These are phyloP conservation scores for Machaerirhynchus nigripectus DNA, from an alignment of 2,113 vertebrate genomes.

Conservation along the genomic window DNA sequence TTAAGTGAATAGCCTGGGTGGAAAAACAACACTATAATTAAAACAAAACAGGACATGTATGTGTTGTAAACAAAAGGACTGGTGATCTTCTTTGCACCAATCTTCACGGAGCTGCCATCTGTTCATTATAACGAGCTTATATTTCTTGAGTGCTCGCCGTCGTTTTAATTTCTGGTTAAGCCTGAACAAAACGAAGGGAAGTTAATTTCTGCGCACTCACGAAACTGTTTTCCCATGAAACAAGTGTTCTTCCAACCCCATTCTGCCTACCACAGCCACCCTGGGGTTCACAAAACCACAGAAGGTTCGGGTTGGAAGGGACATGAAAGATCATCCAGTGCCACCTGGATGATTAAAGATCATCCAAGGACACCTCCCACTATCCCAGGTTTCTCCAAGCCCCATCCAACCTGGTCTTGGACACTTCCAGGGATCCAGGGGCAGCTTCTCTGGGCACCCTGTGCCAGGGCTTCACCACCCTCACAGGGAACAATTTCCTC, in stretches of 20 bases:
- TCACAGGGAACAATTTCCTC: background rate
- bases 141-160: background rate
- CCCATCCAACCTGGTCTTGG: background rate
- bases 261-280: background rate
- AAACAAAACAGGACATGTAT: conserved; percentile 52
- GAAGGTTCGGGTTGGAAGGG: background rate
- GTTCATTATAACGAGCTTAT: conserved; percentile 32
- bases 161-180: background rate
- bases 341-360: background rate
- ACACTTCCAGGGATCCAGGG: background rate
- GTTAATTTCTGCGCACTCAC: background rate
- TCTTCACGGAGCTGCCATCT: conserved; percentile 56
- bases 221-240: background rate
- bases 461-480: background rate
- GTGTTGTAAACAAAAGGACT: conserved; percentile 60
- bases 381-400: rapidly evolving
- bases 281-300: background rate
- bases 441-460: background rate
- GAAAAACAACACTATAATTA: conserved; percentile 57
- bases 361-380: background rate
- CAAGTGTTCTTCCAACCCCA: background rate
- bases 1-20: conserved; percentile 41
- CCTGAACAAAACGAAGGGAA: background rate
- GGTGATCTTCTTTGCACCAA: conserved; percentile 27
- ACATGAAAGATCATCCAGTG: background rate